A percentile compares a stretch with the other conserved stretches of the same genome.
These are phyloP conservation scores for Drosophila emarginata DNA, from an alignment of 2,888 invertebrate genomes.

Conservation along the genomic window DNA sequence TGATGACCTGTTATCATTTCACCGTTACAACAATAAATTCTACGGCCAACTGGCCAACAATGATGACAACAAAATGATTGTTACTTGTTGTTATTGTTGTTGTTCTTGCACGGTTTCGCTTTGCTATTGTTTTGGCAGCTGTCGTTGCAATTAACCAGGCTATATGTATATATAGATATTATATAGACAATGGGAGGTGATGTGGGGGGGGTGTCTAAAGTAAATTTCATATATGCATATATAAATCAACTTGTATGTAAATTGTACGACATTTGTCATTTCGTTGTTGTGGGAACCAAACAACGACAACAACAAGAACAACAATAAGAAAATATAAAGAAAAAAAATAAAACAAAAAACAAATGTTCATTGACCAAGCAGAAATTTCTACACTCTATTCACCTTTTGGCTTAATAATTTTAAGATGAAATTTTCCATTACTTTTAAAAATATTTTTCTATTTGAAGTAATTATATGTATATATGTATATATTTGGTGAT, in stretches of 20 bases:
- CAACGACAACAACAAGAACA: background rate
- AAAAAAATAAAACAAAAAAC: background rate
- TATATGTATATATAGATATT: conserved; percentile 34
- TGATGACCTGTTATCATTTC: conserved; percentile 74
- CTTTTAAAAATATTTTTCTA: too few species aligned
- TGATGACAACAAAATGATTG: conserved; percentile 60
- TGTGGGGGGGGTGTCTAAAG: conserved; percentile 45
- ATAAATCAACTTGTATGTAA: background rate
- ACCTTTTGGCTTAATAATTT: too few species aligned
- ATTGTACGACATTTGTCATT: conserved; percentile 11
- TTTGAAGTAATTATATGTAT: too few species aligned
- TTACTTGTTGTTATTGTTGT: conserved; percentile 39
- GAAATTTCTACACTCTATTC: too few species aligned
- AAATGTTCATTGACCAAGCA: too few species aligned
- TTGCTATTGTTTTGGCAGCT: conserved; percentile 70
- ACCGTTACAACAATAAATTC: conserved; percentile 73
- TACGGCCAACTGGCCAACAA: conserved; percentile 46
- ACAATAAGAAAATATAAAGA: conserved; percentile 6
- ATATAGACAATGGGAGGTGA: conserved; percentile 46
- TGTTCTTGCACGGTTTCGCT: conserved; percentile 53
- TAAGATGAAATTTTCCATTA: too few species aligned
- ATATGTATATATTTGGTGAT: too few species aligned
- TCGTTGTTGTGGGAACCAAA: conserved; percentile 32
- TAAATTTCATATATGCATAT: conserved; percentile 41
- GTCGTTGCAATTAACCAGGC: conserved; percentile 74